These are phyloP conservation scores for Moxostoma hubbsi DNA, from an alignment of 2,797 vertebrate genomes.

Conservation along the genomic window DNA sequence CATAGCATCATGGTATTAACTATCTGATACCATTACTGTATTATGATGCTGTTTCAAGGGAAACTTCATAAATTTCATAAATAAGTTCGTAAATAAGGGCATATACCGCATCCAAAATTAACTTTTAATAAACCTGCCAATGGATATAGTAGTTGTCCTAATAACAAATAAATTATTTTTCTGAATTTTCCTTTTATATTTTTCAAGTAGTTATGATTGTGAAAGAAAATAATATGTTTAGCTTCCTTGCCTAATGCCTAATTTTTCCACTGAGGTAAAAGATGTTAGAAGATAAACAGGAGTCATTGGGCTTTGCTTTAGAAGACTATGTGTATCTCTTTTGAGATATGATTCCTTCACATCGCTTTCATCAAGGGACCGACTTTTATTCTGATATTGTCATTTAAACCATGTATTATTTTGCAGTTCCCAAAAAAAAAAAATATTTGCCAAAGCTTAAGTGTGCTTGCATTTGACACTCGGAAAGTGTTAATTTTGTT, in stretches of 20 bases:
- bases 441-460: background rate
- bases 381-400: background rate
- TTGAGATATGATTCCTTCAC: background rate
- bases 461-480: background rate
- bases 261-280: no score
- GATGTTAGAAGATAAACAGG: no score
- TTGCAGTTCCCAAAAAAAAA: background rate
- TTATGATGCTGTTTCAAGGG: no score
- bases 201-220: no score
- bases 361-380: background rate
- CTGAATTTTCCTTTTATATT: background rate
- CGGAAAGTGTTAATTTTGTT: background rate
- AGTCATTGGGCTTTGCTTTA: no score
- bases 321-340: background rate
- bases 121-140: background rate
- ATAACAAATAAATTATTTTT: background rate
- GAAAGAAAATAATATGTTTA: no score
- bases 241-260: no score
- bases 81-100: no score
- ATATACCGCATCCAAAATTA: no score
- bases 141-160: background rate
- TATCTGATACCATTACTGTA: no score
- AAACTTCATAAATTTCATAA: no score
- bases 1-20: no score
- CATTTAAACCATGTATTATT: background rate